Conservation (phyloP, 1,140 invertebrate species). For the Ceratina australensis region DNA sequence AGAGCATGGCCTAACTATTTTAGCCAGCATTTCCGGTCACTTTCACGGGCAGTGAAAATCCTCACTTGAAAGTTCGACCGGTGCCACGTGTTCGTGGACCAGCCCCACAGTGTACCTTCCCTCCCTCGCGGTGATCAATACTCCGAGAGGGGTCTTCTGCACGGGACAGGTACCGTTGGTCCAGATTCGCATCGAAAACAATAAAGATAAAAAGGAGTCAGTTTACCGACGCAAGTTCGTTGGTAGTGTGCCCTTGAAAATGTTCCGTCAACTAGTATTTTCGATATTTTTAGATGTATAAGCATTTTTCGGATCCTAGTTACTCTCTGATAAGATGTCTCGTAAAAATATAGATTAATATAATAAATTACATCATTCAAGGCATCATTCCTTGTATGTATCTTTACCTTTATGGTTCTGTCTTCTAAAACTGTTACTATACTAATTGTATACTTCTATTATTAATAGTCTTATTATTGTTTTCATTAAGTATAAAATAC, state of each 20-base stretch:
- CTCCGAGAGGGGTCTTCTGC: constrained; percentile 63
- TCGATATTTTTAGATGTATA: neutral
- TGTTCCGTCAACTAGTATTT: neutral
- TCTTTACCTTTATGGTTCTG: too few relatives aligned
- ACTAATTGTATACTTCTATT: too few relatives aligned
- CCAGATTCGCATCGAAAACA: constrained; percentile 47
- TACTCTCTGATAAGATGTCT: neutral
- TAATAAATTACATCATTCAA: too few relatives aligned
- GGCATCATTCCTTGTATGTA: too few relatives aligned
- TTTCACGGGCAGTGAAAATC: neutral
- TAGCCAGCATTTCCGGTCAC: neutral
- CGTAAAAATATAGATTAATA: too few relatives aligned
- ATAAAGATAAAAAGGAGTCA: neutral
- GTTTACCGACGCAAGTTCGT: constrained; percentile 3
- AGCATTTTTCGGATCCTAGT: neutral
- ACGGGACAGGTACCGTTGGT: constrained; percentile 61
- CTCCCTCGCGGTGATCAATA: constrained; percentile 67
- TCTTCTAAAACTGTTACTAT: too few relatives aligned
- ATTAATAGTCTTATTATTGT: too few relatives aligned
- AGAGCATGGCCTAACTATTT: neutral
- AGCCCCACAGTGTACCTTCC: constrained; percentile 42
- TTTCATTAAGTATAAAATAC: too few relatives aligned
- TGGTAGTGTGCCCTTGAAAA: constrained; percentile 9
- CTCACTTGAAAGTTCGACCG: constrained; percentile 18
- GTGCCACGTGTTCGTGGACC: constrained; percentile 51